Base-by-base conservation (phyloP, 2,888 invertebrate species). In the Nemotelus pantherinus region DNA sequence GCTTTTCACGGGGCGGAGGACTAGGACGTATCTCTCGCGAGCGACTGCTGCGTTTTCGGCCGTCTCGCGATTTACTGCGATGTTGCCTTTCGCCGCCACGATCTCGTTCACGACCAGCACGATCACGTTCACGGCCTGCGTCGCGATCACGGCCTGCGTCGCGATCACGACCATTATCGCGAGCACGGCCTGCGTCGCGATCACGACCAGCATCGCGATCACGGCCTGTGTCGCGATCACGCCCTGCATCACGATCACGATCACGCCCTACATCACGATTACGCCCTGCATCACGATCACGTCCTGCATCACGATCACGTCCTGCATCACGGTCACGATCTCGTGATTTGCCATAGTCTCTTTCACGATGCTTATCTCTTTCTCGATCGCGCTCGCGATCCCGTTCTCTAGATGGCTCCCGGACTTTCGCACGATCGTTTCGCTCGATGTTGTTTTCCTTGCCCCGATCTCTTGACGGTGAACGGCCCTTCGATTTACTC, bases 381-480 rank as follows among this genome's bases (percentile, higher is more conserved):
- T 80, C 80, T 53, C 76, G 67, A 45, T 47, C 71, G 3, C 55
- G 53, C 7, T 76, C 64, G 7, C 65, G 76, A 7, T 76, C 76
- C 41, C 65, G 64, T 55, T 65, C 76, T 6, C 58, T 57, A n/a
- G 70, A 55, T 43, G 70, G 55, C 50, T 67, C 67, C 3, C 2
- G 85, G 70, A 87, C 88, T 39, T 70, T 70, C 44, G 82, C 82
- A 67, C 80, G 82, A 77, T 83, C 83, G 67, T 83, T 83, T 81
- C 86, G 82, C 77, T 84, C 82, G 55, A 85, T 83, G 75, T 87
- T 84, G 41, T 82, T 74, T 79, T 82, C 79, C 85, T 50, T 89
- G 88, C 84, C 87, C 87, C 83, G 88, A 88, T 78, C 88, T 82
- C 84, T 65, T 82, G 82, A 65, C 70, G 70, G 45, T 58, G 67